Evolutionary conservation across 35 echinoderm and acorn worm species (phyloP).

Genomic region (Lytechinus variegatus): DNA sequence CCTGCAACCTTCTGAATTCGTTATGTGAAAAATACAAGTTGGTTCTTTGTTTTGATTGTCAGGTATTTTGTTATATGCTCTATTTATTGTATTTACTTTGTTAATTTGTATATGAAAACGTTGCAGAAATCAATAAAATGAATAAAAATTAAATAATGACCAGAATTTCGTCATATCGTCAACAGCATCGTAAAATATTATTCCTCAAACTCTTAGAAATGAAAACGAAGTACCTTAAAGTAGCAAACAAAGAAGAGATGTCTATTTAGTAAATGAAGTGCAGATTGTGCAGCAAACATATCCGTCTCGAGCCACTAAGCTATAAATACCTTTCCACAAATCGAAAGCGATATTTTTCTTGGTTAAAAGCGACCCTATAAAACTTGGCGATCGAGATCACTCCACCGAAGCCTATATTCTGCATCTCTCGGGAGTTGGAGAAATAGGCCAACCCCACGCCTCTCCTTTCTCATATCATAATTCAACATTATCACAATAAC

Average conservation of each 20-base stretch:
- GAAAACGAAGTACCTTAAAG: neutral
- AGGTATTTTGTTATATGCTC: no score
- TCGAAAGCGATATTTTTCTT: constrained; percentile 3
- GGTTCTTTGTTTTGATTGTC: no score
- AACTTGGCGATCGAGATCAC: constrained; percentile 8
- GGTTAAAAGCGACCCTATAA: neutral
- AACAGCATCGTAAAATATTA: no score
- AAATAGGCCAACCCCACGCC: constrained; percentile 53
- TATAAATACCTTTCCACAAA: constrained; percentile 14
- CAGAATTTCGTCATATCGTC: no score
- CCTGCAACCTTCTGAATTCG: no score
- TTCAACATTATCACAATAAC: constrained; percentile 59
- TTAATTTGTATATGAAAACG: no score
- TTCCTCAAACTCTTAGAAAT: neutral
- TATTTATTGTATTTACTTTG: no score
- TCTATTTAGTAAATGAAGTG: neutral
- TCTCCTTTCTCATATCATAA: constrained; percentile 46
- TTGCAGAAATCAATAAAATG: no score
- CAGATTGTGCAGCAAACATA: neutral
- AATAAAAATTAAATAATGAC: no score
- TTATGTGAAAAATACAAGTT: no score
- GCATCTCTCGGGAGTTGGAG: neutral
- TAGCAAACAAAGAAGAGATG: neutral
- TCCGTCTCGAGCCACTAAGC: neutral
- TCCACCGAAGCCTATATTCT: neutral